Evolutionary conservation across 2,113 vertebrate species (phyloP).

Genomic region (Hystrix cristata): DNA sequence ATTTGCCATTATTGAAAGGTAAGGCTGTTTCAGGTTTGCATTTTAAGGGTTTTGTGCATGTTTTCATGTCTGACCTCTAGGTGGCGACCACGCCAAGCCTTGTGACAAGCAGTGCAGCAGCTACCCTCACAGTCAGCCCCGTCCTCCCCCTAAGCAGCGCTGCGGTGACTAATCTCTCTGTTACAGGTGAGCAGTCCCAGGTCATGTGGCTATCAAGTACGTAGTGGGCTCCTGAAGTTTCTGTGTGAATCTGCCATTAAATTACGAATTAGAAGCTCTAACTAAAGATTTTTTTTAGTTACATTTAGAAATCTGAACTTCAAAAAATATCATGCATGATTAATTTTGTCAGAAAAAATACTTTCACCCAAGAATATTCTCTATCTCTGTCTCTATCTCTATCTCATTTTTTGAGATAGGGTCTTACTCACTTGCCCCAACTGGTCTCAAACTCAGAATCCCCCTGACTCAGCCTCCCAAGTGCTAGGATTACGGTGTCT

Average conservation of each 20-base stretch:
- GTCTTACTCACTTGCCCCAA: not conserved
- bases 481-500: not conserved
- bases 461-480: not conserved
- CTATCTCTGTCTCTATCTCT: not conserved
- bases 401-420: not conserved
- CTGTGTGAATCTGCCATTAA: not conserved
- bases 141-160: slow-evolving; percentile 97
- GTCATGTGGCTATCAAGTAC: not conserved
- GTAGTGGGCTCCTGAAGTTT: not conserved
- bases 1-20: not conserved
- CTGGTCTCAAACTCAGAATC: not conserved
- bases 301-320: not conserved
- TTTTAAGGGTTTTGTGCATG: slow-evolving; percentile 21
- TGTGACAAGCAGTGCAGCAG: slow-evolving; percentile 97
- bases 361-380: not conserved
- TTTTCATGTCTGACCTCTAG: slow-evolving; percentile 88
- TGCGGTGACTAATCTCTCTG: slow-evolving; percentile 92
- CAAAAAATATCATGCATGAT: not conserved
- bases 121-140: slow-evolving; percentile 97
- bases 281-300: not conserved
- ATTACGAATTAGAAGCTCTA: not conserved
- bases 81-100: slow-evolving; percentile 99
- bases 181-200: slow-evolving; percentile 91
- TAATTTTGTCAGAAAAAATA: slow-evolving; percentile 25
- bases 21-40: not conserved